Percentiles rank a stretch among this genome's conserved stretches.
phyloP scores from a whole-genome alignment of 2,113 vertebrate genomes.

The Glaucomys volans region DNA sequence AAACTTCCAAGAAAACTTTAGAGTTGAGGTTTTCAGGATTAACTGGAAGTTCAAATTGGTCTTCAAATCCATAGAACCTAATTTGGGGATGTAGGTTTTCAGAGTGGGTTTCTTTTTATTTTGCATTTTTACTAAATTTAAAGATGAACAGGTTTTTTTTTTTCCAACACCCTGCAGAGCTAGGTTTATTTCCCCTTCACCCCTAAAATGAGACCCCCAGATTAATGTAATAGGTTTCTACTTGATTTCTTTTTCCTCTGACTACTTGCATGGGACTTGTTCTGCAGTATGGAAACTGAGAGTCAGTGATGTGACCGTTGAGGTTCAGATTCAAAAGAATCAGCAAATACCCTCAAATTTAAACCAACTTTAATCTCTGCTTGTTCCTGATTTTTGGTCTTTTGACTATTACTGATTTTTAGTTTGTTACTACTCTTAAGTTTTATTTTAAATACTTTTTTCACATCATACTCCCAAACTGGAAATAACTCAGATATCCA shows the following conservation, averaged over 20 bases:
- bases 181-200: not conserved
- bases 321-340: not conserved
- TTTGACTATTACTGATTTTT: not conserved
- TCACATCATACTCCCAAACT: not conserved
- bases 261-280: not conserved
- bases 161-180: not conserved
- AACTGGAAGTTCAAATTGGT: not conserved
- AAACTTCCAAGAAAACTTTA: not conserved
- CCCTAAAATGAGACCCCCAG: not conserved
- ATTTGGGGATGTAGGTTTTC: not conserved
- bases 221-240: not conserved
- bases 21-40: not conserved
- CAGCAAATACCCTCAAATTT: not conserved
- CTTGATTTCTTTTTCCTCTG: not conserved
- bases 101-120: not conserved
- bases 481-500: not conserved
- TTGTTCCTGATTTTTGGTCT: not conserved
- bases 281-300: not conserved
- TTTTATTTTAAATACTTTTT: slow-evolving; percentile 19
- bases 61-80: not conserved
- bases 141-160: not conserved
- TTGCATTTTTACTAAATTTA: not conserved
- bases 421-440: not conserved
- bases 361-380: not conserved
- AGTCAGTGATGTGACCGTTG: not conserved